Percentiles rank a stretch among this genome's conserved stretches.
Conservation (phyloP, 2,888 invertebrate species). For the Mayetiola destructor region DNA sequence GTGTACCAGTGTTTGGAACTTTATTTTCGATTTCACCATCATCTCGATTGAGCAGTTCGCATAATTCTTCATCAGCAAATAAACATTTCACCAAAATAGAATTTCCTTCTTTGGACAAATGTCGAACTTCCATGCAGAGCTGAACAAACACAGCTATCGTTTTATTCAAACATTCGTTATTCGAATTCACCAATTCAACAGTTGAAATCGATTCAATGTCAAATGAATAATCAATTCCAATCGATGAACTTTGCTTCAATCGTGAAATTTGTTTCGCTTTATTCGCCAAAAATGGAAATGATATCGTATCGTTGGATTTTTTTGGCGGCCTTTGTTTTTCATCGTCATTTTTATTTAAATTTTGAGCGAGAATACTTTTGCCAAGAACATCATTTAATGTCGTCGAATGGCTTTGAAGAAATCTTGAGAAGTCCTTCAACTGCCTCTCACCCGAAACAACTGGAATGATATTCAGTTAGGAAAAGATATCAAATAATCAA, state of each 20-base stretch:
- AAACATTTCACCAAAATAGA: constrained; percentile 25
- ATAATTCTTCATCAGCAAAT: constrained; percentile 26
- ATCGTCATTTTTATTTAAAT: background rate
- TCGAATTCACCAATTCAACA: constrained; percentile 60
- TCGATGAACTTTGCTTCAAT: background rate
- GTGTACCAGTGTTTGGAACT: background rate
- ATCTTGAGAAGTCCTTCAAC: constrained; percentile 27
- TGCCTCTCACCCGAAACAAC: constrained; percentile 29
- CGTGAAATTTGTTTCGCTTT: background rate
- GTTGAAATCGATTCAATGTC: constrained; percentile 48
- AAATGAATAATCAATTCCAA: background rate
- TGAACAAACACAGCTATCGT: constrained; percentile 65
- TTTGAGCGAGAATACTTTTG: background rate
- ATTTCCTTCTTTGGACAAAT: constrained; percentile 50
- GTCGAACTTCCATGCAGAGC: constrained; percentile 57
- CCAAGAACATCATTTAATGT: background rate
- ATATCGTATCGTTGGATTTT: too few species aligned
- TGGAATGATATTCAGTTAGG: constrained; percentile 15
- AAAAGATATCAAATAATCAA: background rate
- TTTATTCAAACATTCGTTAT: constrained; percentile 67
- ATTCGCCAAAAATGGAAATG: background rate
- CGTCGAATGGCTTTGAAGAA: constrained; percentile 25
- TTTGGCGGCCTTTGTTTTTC: background rate
- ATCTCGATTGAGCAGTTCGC: background rate
- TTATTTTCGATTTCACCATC: background rate